phyloP scores from a whole-genome alignment of 2,797 vertebrate species.

The Sebastes iracundus region DNA sequence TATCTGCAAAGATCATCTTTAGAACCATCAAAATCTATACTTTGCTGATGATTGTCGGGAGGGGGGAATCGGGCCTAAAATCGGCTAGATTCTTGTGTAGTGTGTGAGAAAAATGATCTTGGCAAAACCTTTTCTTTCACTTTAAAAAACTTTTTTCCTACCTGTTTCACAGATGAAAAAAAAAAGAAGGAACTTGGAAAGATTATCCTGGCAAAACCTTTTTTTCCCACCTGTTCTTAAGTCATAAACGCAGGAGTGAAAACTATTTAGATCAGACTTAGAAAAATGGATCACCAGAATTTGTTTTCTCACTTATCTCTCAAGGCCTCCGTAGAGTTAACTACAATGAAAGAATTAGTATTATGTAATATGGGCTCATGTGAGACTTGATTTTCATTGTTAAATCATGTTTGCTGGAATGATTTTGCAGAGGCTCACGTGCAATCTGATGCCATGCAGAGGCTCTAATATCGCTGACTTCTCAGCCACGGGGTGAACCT shows the following conservation, averaged over 20 bases:
- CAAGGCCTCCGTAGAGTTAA: not conserved
- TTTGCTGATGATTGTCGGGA: too few relatives aligned
- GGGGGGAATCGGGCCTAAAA: too few relatives aligned
- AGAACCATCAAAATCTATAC: too few relatives aligned
- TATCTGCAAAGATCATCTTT: too few relatives aligned
- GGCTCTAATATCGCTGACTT: slow-evolving; percentile 9
- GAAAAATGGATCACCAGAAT: too few relatives aligned
- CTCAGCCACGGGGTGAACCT: not conserved
- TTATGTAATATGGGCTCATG: not conserved
- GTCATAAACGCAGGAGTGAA: not conserved
- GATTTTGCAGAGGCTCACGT: slow-evolving; percentile 36
- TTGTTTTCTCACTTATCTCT: not conserved
- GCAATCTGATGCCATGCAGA: slow-evolving; percentile 65
- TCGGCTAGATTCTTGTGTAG: too few relatives aligned
- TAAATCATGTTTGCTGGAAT: slow-evolving; percentile 32
- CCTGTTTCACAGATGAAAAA: not conserved
- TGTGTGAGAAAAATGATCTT: not conserved
- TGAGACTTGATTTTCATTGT: slow-evolving; percentile 13
- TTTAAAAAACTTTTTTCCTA: too few relatives aligned
- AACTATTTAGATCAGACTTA: not conserved
- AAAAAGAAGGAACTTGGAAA: not conserved
- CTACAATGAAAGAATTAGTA: not conserved
- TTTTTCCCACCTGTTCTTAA: not conserved
- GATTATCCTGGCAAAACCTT: not conserved
- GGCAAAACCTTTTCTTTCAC: not conserved